Conservation (phyloP, 2,888 invertebrate genomes). For the Ophonus ardosiacus region DNA sequence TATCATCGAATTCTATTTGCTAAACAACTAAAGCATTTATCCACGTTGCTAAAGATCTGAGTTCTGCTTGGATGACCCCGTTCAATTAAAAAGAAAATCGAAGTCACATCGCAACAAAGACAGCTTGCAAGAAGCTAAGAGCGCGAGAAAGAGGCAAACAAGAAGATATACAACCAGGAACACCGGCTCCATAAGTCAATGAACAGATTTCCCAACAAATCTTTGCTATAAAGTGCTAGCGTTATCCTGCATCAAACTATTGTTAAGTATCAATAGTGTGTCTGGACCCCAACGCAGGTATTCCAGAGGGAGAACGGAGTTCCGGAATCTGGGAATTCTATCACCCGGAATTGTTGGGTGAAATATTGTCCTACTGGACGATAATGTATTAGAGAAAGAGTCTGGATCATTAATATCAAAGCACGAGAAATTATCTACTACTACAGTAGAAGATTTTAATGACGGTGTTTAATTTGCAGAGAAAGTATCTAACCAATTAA, state of each 20-base stretch:
- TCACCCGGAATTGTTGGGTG: constrained; percentile 63
- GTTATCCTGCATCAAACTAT: constrained; percentile 37
- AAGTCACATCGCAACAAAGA: constrained; percentile 40
- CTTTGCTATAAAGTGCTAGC: constrained; percentile 22
- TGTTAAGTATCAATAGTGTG: constrained; percentile 67
- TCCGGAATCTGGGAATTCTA: not conserved
- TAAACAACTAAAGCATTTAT: constrained; percentile 44
- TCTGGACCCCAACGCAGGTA: constrained; percentile 32
- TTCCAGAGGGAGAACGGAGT: constrained; percentile 58
- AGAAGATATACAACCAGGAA: constrained; percentile 41
- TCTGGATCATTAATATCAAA: not conserved
- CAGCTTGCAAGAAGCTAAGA: not conserved
- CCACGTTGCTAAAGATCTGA: constrained; percentile 37
- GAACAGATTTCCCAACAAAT: constrained; percentile 20
- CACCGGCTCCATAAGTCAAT: constrained; percentile 30
- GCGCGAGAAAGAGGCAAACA: constrained; percentile 37
- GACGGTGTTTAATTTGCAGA: no score
- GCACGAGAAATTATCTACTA: not conserved
- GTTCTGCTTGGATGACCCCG: constrained; percentile 44
- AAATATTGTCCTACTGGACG: constrained; percentile 1
- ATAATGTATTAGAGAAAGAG: not conserved
- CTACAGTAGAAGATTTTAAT: not conserved
- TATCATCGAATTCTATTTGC: constrained; percentile 30
- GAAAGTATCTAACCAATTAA: no score
- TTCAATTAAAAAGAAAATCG: constrained; percentile 44